Percentiles rank a stretch among this genome's conserved stretches.
phyloP scores from a whole-genome alignment of 2,888 invertebrate genomes.

The Pristionchus arcanus region DNA sequence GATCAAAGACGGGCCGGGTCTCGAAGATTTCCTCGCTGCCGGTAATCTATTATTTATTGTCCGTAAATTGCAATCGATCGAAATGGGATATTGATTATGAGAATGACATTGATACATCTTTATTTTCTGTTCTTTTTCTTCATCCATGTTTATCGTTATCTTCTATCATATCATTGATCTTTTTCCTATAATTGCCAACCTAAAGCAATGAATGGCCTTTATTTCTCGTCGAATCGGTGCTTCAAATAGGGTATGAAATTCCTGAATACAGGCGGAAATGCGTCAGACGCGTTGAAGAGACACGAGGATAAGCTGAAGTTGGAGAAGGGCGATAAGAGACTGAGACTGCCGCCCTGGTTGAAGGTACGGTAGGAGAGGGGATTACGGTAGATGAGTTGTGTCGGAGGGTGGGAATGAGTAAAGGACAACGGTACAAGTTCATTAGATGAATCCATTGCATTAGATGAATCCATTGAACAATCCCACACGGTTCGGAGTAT shows the following conservation, averaged over 20 bases:
- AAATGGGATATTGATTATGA: too few relatives aligned
- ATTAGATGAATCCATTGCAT: too few relatives aligned
- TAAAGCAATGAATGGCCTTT: too few relatives aligned
- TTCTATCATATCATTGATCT: not conserved
- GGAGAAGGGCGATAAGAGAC: conserved; percentile 70
- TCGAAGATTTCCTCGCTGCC: conserved; percentile 73
- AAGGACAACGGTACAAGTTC: not conserved
- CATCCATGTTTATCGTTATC: not conserved
- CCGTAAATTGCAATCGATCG: not conserved
- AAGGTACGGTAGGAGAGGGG: conserved; percentile 59
- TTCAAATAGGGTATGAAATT: too few relatives aligned
- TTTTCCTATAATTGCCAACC: not conserved
- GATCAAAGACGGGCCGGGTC: conserved; percentile 72
- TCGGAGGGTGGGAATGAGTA: not conserved
- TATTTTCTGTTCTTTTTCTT: not conserved
- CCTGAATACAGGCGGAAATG: not conserved
- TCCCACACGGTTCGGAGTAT: not conserved
- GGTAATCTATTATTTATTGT: conserved; percentile 56
- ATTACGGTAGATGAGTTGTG: not conserved
- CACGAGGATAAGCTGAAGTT: conserved; percentile 69
- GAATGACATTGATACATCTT: too few relatives aligned
- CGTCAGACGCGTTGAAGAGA: conserved; percentile 65
- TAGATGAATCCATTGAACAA: not conserved
- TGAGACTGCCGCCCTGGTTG: conserved; percentile 77
- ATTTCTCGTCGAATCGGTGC: too few relatives aligned